These are phyloP conservation scores for Gavialis gangeticus DNA, from an alignment of 2,113 vertebrate species.

Conservation along the genomic window DNA sequence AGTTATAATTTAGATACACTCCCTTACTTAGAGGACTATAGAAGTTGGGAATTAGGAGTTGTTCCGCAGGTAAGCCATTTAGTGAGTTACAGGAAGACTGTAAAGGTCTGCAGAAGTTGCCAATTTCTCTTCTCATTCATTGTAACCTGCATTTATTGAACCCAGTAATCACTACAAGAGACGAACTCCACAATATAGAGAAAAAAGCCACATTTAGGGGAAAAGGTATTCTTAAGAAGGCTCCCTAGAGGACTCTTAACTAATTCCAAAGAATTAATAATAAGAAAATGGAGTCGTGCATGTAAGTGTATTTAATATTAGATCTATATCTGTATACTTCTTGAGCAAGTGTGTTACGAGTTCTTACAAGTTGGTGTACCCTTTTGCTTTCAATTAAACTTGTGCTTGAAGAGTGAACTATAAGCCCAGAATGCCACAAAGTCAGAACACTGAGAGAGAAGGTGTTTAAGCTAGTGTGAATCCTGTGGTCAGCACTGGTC, in stretches of 20 bases:
- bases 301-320: constrained; percentile 35
- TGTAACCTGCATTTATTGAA: no score
- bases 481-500: neutral
- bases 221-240: neutral
- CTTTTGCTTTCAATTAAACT: neutral
- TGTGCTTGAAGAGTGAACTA: neutral
- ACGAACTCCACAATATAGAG: no score
- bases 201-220: neutral
- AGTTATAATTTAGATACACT: no score
- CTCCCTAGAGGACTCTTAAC: constrained; percentile 6
- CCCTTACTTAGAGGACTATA: no score
- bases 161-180: no score
- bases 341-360: neutral
- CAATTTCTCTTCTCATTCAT: no score
- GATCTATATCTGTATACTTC: neutral
- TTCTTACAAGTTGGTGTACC: neutral
- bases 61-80: no score
- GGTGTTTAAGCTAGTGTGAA: neutral
- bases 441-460: neutral
- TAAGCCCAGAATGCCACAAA: neutral
- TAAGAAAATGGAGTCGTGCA: neutral
- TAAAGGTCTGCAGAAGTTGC: no score
- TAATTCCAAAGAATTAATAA: neutral
- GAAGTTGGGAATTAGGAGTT: no score
- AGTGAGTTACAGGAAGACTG: no score